Evolutionary conservation across 2,888 invertebrate genomes (phyloP), one percentile per base, ranked within the genome.

Genomic region (Sipha maydis): DNA sequence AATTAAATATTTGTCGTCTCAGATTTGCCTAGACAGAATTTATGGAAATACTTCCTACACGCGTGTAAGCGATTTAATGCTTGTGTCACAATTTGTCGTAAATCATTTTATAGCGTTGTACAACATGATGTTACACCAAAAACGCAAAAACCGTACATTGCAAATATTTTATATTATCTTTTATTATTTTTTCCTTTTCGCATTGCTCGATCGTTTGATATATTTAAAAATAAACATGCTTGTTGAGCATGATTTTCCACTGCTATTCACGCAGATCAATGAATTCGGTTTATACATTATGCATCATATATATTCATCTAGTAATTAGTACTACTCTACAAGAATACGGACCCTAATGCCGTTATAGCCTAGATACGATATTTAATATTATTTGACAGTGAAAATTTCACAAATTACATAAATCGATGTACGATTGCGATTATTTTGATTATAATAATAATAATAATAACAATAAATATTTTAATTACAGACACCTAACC

Each of bases 1-100:
- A 28, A 48, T 54, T 78, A 56, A 31, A 85, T 85, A 41, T 77
- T 67, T 25, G 48, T 85, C 84, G 75, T 75, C 84, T 84, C 56
- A 28, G 75, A 34, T 56, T 84, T 67, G 41, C 56, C 48, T 56
- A 56, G 56, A 75, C 75, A 31, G 71, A 83, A 71, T 71, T 54
- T 48, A 31, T 71, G 71, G 28, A 83, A 83, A 71, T 25, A 69
- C 71, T 71, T 71, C 71, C 71, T 80, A 54, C 19, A 54, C 28
- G 48, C 9, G 21, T 61, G 5, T 61, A 34, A 28, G 11, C 14
- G 11, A 71, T 31, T 71, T 28, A 31, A 71, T 71, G 71, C 71
- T 17, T 31, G 31, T 14, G 31, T 28, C 28, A 31, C 71, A 71
- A 31, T 28, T 71, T 71, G 31, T 28, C 28, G 69, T 28, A 3